Conservation (phyloP, 2,797 vertebrate genomes). For the Eulemur albifrons region DNA sequence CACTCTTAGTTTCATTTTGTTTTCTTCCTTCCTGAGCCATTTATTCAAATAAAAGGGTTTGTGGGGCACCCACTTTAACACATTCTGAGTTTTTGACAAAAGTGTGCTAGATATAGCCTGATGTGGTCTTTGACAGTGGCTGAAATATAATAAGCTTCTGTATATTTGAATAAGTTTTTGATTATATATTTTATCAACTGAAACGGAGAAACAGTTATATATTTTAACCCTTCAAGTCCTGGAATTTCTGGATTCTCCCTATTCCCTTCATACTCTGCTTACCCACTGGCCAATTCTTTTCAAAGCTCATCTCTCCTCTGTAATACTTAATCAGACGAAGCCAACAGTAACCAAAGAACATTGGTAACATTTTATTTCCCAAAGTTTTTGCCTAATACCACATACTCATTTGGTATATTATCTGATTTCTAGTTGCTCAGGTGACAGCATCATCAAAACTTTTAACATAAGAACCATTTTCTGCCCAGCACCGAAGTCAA, state of each 20-base stretch:
- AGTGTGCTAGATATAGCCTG: not conserved
- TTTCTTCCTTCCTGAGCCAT: not conserved
- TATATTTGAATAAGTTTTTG: not conserved
- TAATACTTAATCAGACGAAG: slow-evolving; percentile 2
- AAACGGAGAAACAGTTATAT: not conserved
- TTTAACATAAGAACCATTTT: not conserved
- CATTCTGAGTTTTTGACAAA: not conserved
- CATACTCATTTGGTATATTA: not conserved
- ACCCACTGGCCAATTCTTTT: not conserved
- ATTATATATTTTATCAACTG: not conserved
- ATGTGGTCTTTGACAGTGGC: not conserved
- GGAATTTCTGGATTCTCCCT: not conserved
- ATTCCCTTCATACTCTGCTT: not conserved
- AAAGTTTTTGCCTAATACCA: not conserved
- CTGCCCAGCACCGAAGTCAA: not conserved
- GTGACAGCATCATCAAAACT: not conserved
- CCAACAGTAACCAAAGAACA: not conserved
- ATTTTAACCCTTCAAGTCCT: not conserved
- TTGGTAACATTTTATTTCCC: not conserved
- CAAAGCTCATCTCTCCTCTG: not conserved
- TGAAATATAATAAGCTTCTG: not conserved
- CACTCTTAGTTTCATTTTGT: not conserved
- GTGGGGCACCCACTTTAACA: not conserved
- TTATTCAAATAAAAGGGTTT: slow-evolving; percentile 22
- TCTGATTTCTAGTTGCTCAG: not conserved